These are phyloP conservation scores for Smutsia gigantea DNA, from an alignment of 2,797 vertebrate genomes.

Conservation along the genomic window DNA sequence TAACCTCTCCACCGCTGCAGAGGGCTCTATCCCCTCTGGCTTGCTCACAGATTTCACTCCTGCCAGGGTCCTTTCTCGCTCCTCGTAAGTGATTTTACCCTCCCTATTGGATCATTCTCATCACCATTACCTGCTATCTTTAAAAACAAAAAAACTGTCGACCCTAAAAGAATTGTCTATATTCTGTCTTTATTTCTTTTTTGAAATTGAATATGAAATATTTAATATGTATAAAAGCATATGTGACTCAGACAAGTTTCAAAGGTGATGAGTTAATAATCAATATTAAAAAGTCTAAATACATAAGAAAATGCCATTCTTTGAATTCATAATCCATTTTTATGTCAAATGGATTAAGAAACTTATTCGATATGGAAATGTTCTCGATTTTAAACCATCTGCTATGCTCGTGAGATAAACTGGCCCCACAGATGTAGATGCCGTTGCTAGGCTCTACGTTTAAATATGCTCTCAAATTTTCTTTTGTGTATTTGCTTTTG, in stretches of 20 bases:
- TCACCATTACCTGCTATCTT: not conserved
- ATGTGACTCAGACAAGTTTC: not conserved
- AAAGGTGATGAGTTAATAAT: not conserved
- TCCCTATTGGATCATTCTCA: not conserved
- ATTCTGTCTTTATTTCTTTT: not conserved
- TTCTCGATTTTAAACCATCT: not conserved
- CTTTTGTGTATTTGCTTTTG: not conserved
- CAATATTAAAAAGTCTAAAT: not conserved
- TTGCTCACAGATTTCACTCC: not conserved
- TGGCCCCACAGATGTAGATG: not conserved
- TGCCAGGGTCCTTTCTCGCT: not conserved
- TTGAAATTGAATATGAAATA: not conserved
- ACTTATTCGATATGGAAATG: not conserved
- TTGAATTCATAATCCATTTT: not conserved
- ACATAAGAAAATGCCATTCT: not conserved
- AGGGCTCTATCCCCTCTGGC: not conserved
- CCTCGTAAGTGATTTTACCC: not conserved
- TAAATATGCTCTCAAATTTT: not conserved
- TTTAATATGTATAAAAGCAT: not conserved
- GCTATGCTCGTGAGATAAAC: not conserved
- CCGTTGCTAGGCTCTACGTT: not conserved
- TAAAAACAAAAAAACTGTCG: not conserved
- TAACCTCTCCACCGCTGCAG: not conserved
- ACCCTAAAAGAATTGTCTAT: not conserved
- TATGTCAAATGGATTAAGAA: not conserved